phyloP scores from a whole-genome alignment of 2,797 vertebrate species.

The Erethizon dorsatum region DNA sequence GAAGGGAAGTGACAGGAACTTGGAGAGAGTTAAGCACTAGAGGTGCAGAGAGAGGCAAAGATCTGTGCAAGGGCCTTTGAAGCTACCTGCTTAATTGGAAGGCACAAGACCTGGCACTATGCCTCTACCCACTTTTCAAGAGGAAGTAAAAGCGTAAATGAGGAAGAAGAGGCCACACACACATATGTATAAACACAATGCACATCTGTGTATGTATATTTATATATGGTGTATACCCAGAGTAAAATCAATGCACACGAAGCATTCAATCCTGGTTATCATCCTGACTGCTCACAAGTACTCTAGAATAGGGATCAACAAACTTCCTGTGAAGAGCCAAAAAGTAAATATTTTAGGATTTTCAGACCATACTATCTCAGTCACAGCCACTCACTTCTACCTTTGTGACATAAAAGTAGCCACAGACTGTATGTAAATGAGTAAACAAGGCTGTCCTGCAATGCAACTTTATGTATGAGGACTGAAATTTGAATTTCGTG shows the following conservation, averaged over 20 bases:
- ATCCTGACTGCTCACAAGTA: neutral
- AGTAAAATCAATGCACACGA: slow-evolving; percentile 30
- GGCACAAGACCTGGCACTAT: slow-evolving; percentile 37
- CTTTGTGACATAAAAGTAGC: neutral
- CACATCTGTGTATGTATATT: neutral
- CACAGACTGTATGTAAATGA: neutral
- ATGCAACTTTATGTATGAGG: neutral
- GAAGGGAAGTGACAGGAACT: slow-evolving; percentile 71
- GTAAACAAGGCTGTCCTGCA: neutral
- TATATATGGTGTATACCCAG: neutral
- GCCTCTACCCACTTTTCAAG: slow-evolving; percentile 30
- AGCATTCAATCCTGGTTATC: neutral
- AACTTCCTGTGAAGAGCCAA: neutral
- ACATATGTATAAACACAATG: no score
- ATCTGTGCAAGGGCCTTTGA: slow-evolving; percentile 52
- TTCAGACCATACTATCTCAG: neutral
- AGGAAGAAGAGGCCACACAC: neutral
- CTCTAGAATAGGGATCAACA: neutral
- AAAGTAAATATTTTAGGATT: slow-evolving; percentile 28
- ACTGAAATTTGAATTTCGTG: slow-evolving; percentile 20
- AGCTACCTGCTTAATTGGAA: neutral
- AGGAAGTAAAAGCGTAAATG: slow-evolving; percentile 44
- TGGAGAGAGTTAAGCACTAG: slow-evolving; percentile 54
- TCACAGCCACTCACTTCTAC: neutral
- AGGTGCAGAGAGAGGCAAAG: slow-evolving; percentile 31